Evolutionary conservation across 2,113 vertebrate genomes (phyloP).

Genomic region (Indicator indicator): DNA sequence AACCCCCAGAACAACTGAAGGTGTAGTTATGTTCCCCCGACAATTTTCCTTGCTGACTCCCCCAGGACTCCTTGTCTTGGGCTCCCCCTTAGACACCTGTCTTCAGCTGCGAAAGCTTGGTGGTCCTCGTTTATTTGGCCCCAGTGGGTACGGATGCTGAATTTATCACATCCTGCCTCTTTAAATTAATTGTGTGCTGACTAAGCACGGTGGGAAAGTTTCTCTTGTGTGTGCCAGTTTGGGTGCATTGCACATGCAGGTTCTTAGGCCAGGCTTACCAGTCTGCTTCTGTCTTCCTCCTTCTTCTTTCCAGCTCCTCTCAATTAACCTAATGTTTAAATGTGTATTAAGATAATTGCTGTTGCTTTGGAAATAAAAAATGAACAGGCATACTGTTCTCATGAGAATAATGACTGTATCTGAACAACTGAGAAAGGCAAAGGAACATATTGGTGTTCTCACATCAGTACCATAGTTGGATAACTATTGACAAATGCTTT

Average conservation of each 20-base stretch:
- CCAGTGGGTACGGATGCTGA: neutral
- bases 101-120: neutral
- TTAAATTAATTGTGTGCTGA: neutral
- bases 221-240: neutral
- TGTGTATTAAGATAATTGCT: neutral
- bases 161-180: neutral
- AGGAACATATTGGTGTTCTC: slow-evolving; percentile 15
- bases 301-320: neutral
- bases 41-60: neutral
- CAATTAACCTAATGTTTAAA: neutral
- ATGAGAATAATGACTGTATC: neutral
- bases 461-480: neutral
- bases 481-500: slow-evolving; percentile 48
- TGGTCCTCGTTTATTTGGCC: neutral
- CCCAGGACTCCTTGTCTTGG: too few relatives aligned
- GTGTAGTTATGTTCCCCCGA: neutral
- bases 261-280: neutral
- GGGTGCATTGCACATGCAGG: accelerated
- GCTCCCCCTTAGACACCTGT: neutral
- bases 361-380: neutral
- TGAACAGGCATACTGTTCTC: neutral
- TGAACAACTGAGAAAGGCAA: slow-evolving; percentile 21
- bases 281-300: neutral
- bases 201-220: slow-evolving; percentile 7
- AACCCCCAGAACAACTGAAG: neutral